Conservation (phyloP, 92 coral and sea anemone species). For the Bergia sp. region DNA sequence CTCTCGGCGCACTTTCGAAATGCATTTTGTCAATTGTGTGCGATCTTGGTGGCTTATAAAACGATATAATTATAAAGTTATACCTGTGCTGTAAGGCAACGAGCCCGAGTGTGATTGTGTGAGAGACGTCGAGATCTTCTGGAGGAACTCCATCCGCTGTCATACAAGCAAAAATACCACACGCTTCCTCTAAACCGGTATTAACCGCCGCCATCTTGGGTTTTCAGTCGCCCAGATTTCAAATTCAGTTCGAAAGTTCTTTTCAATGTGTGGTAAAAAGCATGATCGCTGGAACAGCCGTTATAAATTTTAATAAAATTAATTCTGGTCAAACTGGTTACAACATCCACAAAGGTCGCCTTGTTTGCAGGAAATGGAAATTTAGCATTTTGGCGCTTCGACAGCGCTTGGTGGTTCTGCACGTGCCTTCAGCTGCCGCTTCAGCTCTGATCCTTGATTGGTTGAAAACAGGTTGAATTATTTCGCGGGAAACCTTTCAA, state of each 20-base stretch:
- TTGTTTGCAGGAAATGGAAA: not conserved
- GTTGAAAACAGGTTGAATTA: not conserved
- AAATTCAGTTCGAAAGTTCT: too few relatives aligned
- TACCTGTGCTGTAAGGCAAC: slow-evolving; percentile 96
- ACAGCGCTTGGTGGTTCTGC: not conserved
- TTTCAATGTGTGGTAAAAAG: not conserved
- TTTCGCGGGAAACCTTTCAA: slow-evolving; percentile 33
- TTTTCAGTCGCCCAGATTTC: not conserved
- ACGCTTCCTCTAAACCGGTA: slow-evolving; percentile 73
- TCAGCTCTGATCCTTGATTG: not conserved
- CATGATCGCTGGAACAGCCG: not conserved
- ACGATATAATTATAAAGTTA: not conserved
- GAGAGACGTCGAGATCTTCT: slow-evolving; percentile 84
- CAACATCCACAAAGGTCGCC: not conserved
- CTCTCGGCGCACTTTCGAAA: not conserved
- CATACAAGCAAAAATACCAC: slow-evolving; percentile 95
- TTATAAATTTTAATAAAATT: not conserved
- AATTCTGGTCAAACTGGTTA: slow-evolving; percentile 14
- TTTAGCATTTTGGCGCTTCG: not conserved
- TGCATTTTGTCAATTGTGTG: not conserved
- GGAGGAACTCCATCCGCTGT: slow-evolving; percentile 78
- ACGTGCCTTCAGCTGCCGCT: not conserved
- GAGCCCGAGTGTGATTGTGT: slow-evolving; percentile 86
- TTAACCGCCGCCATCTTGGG: slow-evolving; percentile 60
- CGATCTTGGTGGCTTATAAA: not conserved